Conservation (phyloP, 1,140 invertebrate species). For the Pseudomyrmex sp. region DNA sequence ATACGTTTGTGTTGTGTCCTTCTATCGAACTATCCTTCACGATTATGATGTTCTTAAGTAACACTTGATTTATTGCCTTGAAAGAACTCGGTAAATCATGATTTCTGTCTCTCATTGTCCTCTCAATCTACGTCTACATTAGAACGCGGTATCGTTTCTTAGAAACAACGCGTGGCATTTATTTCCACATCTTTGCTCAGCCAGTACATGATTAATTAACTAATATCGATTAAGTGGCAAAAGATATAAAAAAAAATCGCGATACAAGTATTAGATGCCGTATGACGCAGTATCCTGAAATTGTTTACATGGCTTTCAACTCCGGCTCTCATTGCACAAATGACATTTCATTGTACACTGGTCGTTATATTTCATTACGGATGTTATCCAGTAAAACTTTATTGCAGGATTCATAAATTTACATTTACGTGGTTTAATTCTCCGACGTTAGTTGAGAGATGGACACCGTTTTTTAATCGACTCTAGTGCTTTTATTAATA, state of each 20-base stretch:
- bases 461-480: neutral
- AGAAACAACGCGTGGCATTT: conserved; percentile 8
- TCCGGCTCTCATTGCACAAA: conserved; percentile 38
- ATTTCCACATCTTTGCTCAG: neutral
- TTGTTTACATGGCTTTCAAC: conserved; percentile 46
- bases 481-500: neutral
- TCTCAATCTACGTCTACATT: conserved; percentile 1
- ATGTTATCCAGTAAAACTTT: neutral
- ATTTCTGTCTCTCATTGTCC: conserved; percentile 42
- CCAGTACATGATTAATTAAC: conserved; percentile 15
- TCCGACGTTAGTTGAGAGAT: conserved; percentile 4
- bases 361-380: conserved; percentile 24
- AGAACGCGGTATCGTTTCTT: conserved; percentile 22
- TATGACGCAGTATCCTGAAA: neutral
- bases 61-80: conserved; percentile 43
- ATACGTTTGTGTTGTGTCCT: conserved; percentile 22
- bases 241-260: conserved; percentile 6
- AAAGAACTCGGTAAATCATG: conserved; percentile 46
- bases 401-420: conserved; percentile 17
- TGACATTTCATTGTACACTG: conserved; percentile 19
- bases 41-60: conserved; percentile 55
- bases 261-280: neutral
- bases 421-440: conserved; percentile 8
- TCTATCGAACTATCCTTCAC: conserved; percentile 33
- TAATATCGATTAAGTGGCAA: conserved; percentile 22